Conservation (phyloP, 2,797 vertebrate species). For the Picus viridis region DNA sequence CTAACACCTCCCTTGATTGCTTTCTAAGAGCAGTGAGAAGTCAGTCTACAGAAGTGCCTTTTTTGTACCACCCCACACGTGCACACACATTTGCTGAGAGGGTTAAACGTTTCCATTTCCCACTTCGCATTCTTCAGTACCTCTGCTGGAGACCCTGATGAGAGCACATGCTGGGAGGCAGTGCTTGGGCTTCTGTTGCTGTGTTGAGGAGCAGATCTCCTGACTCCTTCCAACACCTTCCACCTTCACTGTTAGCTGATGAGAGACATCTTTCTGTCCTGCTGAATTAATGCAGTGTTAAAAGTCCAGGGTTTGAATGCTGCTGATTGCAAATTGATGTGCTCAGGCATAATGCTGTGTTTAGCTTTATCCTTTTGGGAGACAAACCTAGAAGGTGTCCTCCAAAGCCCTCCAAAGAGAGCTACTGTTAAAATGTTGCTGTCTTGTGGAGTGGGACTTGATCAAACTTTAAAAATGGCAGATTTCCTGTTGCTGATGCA, state of each 20-base stretch:
- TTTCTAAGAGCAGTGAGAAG: constrained; percentile 8
- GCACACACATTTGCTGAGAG: not conserved
- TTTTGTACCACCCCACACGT: not conserved
- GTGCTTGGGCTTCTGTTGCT: not conserved
- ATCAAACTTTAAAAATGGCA: not conserved
- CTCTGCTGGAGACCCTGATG: not conserved
- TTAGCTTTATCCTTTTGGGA: constrained; percentile 39
- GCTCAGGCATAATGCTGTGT: constrained; percentile 11
- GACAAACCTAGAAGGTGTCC: constrained; percentile 11
- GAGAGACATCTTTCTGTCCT: not conserved
- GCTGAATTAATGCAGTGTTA: constrained; percentile 21
- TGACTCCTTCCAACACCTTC: not conserved
- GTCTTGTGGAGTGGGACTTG: not conserved
- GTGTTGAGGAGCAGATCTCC: not conserved
- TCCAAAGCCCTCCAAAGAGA: constrained; percentile 14
- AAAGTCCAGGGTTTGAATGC: constrained; percentile 18
- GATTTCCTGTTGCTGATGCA: not conserved
- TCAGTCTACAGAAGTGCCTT: constrained; percentile 3
- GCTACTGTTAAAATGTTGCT: not conserved
- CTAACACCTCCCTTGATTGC: not conserved
- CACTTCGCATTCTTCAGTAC: not conserved
- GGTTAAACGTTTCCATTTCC: constrained; percentile 27
- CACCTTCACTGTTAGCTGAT: not conserved
- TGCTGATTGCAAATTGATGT: constrained; percentile 37
- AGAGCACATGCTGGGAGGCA: not conserved